Percentiles rank a stretch among this genome's conserved stretches.
Conservation (phyloP, 2,888 invertebrate genomes). For the Octodonta nipae region DNA sequence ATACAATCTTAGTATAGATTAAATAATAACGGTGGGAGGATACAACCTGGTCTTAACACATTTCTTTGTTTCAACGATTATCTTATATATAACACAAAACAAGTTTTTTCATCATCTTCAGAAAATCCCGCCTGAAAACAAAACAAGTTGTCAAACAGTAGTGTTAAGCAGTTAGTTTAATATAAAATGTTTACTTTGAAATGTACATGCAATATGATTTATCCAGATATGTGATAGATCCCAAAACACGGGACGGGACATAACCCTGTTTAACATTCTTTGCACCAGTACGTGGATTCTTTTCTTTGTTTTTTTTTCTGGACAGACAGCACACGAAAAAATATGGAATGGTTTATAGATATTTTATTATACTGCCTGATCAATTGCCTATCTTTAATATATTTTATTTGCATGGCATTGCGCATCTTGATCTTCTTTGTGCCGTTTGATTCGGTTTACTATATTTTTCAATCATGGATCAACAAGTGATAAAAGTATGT, state of each 20-base stretch:
- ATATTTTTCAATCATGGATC: neutral
- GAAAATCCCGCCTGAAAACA: too few species aligned
- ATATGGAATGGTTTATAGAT: neutral
- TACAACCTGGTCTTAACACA: too few species aligned
- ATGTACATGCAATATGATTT: too few species aligned
- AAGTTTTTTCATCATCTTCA: too few species aligned
- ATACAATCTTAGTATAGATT: too few species aligned
- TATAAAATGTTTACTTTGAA: too few species aligned
- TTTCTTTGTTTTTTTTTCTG: neutral
- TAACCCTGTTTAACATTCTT: neutral
- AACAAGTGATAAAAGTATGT: constrained; percentile 3
- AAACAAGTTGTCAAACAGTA: too few species aligned
- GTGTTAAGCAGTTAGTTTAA: too few species aligned
- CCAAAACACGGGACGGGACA: constrained; percentile 1
- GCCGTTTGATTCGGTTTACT: neutral
- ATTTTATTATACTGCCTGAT: neutral
- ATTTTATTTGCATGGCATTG: neutral
- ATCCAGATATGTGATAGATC: neutral
- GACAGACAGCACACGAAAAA: neutral
- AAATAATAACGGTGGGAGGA: too few species aligned
- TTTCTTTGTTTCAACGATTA: too few species aligned
- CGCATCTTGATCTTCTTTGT: neutral
- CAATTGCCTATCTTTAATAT: neutral
- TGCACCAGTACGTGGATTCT: neutral
- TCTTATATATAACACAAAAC: too few species aligned